These are phyloP conservation scores for Dyspetes luteomarginatus DNA, from an alignment of 2,888 invertebrate species.

Conservation along the genomic window DNA sequence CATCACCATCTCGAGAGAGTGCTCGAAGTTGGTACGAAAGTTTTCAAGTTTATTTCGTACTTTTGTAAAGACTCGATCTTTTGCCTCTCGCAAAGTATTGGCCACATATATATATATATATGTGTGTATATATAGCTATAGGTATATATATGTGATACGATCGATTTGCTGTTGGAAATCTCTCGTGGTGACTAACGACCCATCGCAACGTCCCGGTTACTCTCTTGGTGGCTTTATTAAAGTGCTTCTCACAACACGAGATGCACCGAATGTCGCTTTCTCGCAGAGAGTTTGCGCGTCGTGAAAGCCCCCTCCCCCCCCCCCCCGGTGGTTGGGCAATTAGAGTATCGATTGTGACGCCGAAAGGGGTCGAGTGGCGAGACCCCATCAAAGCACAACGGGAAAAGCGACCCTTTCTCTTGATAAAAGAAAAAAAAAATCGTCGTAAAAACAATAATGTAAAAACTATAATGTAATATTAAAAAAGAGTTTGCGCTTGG, in stretches of 20 bases:
- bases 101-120: too few relatives aligned
- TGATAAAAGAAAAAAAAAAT: background rate
- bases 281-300: constrained; percentile 43
- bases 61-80: constrained; percentile 29
- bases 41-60: constrained; percentile 15
- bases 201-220: constrained; percentile 16
- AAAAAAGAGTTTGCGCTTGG: too few relatives aligned
- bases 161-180: constrained; percentile 25
- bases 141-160: too few relatives aligned
- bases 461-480: background rate
- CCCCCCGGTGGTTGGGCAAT: constrained; percentile 69
- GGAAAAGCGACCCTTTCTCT: background rate
- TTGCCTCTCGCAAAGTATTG: too few relatives aligned
- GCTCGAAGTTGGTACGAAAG: background rate
- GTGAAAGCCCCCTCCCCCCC: constrained; percentile 3
- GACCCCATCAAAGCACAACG: constrained; percentile 33
- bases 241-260: constrained; percentile 42
- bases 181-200: constrained; percentile 3
- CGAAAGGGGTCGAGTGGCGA: constrained; percentile 42
- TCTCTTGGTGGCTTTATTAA: constrained; percentile 44
- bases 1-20: background rate
- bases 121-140: too few relatives aligned
- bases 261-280: constrained; percentile 27
- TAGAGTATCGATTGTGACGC: constrained; percentile 79
- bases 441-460: background rate